Evolutionary conservation across 37 sponge, comb jelly and placozoan species (phyloP), one percentile per base, ranked within the genome.

Genomic region (Axinella damicornis): DNA sequence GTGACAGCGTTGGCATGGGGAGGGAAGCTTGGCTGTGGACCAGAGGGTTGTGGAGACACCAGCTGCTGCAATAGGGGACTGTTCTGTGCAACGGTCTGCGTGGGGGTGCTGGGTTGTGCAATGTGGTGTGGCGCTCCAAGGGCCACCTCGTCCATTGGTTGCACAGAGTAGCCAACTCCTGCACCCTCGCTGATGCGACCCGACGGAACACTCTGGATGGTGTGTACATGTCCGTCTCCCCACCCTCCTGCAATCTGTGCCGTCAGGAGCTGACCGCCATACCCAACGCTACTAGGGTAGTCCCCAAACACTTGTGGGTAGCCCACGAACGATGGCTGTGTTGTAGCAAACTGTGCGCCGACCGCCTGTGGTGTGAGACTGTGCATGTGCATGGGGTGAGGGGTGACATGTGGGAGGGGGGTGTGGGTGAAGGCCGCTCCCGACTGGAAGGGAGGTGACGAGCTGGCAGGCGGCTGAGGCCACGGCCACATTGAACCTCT

Each of bases 351-450:
- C 60, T 61, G 52, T 37, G 64, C 11, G 52, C 37, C 24, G 0
- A 62, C 5, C 15, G 21, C 21, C 5, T 58, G 61, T 33, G 61
- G 18, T 58, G 62, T 22, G 77, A 31, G 57, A 62, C 0, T 4
- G 36, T 31, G 77, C 34, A 37, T 9, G 61, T 21, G 62, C 60
- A 33, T 11, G 32, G 34, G 34, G 62, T 9, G 77, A 60, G 61
- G 11, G 39, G 77, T 19, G 77, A 27, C 37, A 36, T 40, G 62
- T 18, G 60, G 25, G 77, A 77, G 61, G 38, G 62, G 77, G 30
- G 5, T 2, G 60, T 18, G 62, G 20, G 9, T 2, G 6, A 58
- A 31, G 25, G 46, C 15, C 18, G 39, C 2, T 36, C 15, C 25
- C 20, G 73, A 0, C 19, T 37, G 31, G n/a, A 22, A 33, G 33